Conservation (phyloP, 2,797 vertebrate genomes). For the Neosilurus mollespiculum region DNA sequence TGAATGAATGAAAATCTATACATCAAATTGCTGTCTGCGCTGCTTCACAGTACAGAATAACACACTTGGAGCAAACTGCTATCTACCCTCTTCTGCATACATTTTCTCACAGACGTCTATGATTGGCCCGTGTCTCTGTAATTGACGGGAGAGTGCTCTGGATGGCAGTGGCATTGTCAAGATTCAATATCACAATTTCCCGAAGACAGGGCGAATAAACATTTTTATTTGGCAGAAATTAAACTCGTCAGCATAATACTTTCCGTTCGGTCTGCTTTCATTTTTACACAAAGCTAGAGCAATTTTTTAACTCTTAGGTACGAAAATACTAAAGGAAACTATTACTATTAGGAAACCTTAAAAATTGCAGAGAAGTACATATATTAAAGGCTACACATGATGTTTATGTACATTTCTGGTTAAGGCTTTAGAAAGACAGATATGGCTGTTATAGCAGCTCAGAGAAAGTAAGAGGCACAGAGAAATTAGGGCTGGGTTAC, state of each 20-base stretch:
- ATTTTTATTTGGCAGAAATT: background rate
- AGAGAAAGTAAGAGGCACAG: conserved; percentile 48
- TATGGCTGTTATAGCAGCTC: conserved; percentile 25
- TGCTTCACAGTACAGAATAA: background rate
- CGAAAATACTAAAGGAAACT: background rate
- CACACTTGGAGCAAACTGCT: background rate
- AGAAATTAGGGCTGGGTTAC: background rate
- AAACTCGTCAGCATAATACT: background rate
- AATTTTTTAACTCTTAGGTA: background rate
- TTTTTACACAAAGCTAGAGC: too few relatives aligned
- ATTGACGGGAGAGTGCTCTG: too few relatives aligned
- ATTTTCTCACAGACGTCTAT: too few relatives aligned
- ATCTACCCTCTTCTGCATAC: too few relatives aligned
- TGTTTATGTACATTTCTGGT: conserved; percentile 47
- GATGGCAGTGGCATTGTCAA: background rate
- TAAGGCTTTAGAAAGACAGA: conserved; percentile 67
- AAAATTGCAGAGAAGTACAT: background rate
- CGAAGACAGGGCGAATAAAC: background rate
- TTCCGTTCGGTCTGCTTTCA: too few relatives aligned
- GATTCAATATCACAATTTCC: background rate
- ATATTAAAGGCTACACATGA: background rate
- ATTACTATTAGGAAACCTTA: background rate
- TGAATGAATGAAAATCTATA: too few relatives aligned
- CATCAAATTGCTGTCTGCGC: too few relatives aligned
- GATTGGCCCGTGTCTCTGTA: too few relatives aligned